phyloP scores from a whole-genome alignment of 2,888 invertebrate species.

The Antheraea assamensis region DNA sequence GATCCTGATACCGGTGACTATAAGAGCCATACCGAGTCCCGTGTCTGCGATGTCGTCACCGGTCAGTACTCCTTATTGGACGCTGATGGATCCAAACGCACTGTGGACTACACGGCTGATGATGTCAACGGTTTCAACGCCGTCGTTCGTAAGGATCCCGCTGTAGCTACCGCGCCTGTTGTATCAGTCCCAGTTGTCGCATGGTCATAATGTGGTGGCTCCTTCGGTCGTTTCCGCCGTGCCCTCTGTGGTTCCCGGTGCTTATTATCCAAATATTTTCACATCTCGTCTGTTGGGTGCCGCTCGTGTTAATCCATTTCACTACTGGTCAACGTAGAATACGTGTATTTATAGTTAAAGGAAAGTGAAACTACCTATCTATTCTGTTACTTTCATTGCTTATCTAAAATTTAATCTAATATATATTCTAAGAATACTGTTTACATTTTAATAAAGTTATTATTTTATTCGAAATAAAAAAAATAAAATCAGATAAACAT shows the following conservation, averaged over 20 bases:
- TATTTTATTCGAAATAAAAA: too few species aligned
- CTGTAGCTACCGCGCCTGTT: constrained; percentile 49
- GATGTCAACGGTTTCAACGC: constrained; percentile 80
- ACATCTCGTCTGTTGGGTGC: constrained; percentile 29
- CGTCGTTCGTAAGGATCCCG: constrained; percentile 77
- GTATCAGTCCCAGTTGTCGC: constrained; percentile 32
- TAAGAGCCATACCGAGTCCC: constrained; percentile 79
- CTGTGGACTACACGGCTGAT: constrained; percentile 80
- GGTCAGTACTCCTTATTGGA: constrained; percentile 81
- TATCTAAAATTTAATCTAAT: not conserved
- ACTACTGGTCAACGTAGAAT: constrained; percentile 43
- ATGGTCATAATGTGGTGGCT: constrained; percentile 36
- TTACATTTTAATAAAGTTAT: too few species aligned
- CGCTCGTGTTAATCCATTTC: constrained; percentile 29
- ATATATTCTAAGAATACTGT: too few species aligned
- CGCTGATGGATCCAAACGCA: constrained; percentile 78
- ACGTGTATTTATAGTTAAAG: constrained; percentile 36
- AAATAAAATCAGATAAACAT: too few species aligned
- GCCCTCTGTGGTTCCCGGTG: constrained; percentile 30
- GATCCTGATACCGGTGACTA: constrained; percentile 81
- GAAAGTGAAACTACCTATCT: constrained; percentile 49
- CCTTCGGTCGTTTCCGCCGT: constrained; percentile 39
- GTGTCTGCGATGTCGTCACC: constrained; percentile 71
- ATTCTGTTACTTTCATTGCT: constrained; percentile 22
- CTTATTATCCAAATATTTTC: constrained; percentile 34